Percentiles rank a stretch among this genome's conserved stretches.
Evolutionary conservation across 2,888 invertebrate genomes (phyloP).

Genomic region (Malthinus flaveolus): DNA sequence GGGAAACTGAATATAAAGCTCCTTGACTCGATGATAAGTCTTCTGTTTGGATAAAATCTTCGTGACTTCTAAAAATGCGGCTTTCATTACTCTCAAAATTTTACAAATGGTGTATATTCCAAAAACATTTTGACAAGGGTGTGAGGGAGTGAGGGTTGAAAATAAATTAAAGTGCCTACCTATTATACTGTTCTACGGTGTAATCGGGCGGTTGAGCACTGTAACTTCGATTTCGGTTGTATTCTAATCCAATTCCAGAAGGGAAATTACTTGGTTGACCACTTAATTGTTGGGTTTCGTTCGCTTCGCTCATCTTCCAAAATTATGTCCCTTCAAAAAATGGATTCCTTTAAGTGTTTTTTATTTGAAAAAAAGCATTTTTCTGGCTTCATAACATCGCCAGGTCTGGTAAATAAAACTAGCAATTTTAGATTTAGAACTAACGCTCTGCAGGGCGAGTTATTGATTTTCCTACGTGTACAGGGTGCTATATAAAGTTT

Average conservation of each 20-base stretch:
- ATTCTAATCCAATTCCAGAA: conserved; percentile 47
- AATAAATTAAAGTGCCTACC: conserved; percentile 34
- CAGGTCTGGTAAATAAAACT: too few species aligned
- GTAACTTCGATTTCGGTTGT: conserved; percentile 41
- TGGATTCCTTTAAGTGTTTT: too few species aligned
- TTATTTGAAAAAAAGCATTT: too few species aligned
- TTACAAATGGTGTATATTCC: too few species aligned
- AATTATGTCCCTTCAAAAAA: too few species aligned
- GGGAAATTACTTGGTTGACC: conserved; percentile 42
- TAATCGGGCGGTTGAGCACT: conserved; percentile 44
- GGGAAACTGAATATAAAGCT: conserved; percentile 62
- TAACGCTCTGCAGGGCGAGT: too few species aligned
- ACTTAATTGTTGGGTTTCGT: conserved; percentile 39
- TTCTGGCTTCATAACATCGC: too few species aligned
- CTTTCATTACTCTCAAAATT: background rate
- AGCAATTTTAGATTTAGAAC: too few species aligned
- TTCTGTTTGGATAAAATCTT: conserved; percentile 46
- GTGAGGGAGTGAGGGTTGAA: background rate
- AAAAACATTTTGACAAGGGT: background rate
- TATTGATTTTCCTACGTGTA: too few species aligned
- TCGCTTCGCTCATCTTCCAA: conserved; percentile 27
- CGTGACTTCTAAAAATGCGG: conserved; percentile 34
- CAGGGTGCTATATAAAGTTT: too few species aligned
- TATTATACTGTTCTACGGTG: conserved; percentile 44
- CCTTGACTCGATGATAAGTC: conserved; percentile 45